Base-by-base conservation (phyloP, 2,113 vertebrate genomes). In the Microcebus tavaratra region DNA sequence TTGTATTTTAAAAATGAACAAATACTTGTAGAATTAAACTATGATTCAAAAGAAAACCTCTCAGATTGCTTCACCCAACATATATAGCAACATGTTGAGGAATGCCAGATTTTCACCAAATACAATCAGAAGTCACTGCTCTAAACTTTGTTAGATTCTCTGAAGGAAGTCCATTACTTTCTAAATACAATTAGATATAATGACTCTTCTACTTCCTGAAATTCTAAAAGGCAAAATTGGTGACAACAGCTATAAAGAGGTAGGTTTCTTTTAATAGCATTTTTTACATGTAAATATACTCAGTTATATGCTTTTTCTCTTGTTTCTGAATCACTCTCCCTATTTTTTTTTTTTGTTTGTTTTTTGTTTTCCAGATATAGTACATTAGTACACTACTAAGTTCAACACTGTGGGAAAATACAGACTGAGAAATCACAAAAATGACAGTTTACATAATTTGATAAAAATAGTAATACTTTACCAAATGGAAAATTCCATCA, bases 401-500 rank as follows among this genome's bases (percentile, higher is more conserved):
- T n/a, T 79, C 93, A 95, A 25, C 72, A 21, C 57, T 91, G 72
- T 96, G 86, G 93, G 72, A 76, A 95, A 96, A 93, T 27, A 59
- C 9, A 88, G 39, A 91, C 12, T 55, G 21, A 95, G 55, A 97
- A 98, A 93, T 87, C 61, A 87, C 31, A 80, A 95, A 96, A 87
- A 72, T 0, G 55, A 90, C 90, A 92, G 86, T 90, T 94, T 94
- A 91, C 6, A 48, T 70, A 61, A 97, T 90, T 89, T 90, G 67
- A 95, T 91, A 95, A 97, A 97, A 90, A 97, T 59, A 97, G 73
- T 10, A 97, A 95, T 98, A 98, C 98, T 90, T 99, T 98, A 98
- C 98, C 98, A 96, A 95, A 96, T 93, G 2, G 97, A 94, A 98
- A 96, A 90, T 97, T 97, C 90, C 97, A 86, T 93, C 92, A 75